These are phyloP conservation scores for Tipula confusa DNA, from an alignment of 2,888 invertebrate species.

Conservation along the genomic window DNA sequence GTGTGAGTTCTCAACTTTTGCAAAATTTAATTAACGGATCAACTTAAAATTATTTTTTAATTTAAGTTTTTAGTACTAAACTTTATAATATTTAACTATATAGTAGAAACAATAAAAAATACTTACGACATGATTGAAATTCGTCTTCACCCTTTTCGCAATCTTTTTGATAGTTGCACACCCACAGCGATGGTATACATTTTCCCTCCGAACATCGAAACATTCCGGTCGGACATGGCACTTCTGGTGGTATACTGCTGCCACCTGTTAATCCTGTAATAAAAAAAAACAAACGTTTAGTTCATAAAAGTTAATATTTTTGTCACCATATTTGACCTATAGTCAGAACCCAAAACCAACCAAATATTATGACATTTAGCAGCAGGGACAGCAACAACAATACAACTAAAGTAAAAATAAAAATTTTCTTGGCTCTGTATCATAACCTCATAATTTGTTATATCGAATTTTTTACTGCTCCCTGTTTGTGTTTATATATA, in stretches of 20 bases:
- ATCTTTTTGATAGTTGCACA: conserved; percentile 92
- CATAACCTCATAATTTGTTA: conserved; percentile 14
- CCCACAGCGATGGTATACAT: conserved; percentile 79
- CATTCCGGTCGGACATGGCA: conserved; percentile 67
- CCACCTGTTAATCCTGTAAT: conserved; percentile 36
- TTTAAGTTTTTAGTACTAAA: no score
- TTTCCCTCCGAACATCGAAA: conserved; percentile 81
- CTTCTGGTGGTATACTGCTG: conserved; percentile 41
- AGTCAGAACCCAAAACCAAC: neutral
- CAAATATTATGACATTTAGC: neutral
- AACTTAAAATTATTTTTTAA: no score
- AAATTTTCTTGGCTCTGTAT: neutral
- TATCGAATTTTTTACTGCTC: neutral
- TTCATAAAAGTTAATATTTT: neutral
- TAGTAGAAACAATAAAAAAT: conserved; percentile 36
- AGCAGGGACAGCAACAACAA: neutral
- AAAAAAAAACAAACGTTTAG: neutral
- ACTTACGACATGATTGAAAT: conserved; percentile 87
- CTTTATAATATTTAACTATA: no score
- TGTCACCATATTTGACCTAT: neutral
- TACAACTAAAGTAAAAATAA: neutral
- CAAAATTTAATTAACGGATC: no score
- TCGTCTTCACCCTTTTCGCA: conserved; percentile 91
- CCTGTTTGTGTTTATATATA: no score
- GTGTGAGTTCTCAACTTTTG: no score